Conservation (phyloP, 2,113 vertebrate species). For the Orthonyx spaldingii region DNA sequence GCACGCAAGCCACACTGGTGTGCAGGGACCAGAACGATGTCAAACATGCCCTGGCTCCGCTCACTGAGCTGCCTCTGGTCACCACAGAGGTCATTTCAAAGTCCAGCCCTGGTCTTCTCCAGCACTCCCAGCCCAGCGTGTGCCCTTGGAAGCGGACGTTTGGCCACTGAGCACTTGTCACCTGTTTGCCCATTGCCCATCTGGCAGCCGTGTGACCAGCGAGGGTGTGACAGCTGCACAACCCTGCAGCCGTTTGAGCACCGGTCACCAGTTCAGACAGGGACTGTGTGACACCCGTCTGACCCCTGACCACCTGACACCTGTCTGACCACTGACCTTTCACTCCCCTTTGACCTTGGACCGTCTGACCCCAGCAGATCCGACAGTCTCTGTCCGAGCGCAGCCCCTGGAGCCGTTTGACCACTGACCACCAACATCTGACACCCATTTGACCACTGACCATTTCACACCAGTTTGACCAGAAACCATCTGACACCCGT, state of each 20-base stretch:
- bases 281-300: neutral
- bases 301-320: neutral
- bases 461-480: neutral
- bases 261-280: fast-evolving
- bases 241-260: neutral
- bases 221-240: neutral
- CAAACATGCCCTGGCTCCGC: fast-evolving
- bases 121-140: fast-evolving
- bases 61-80: neutral
- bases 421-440: neutral
- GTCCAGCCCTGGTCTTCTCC: neutral
- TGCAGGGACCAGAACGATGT: fast-evolving
- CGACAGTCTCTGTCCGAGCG: fast-evolving
- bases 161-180: neutral
- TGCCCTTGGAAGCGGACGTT: fast-evolving
- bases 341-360: neutral
- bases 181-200: neutral
- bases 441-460: neutral
- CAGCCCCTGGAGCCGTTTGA: neutral
- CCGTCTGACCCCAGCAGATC: fast-evolving
- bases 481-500: neutral
- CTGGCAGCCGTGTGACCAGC: neutral
- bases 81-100: neutral
- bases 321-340: neutral
- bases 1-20: fast-evolving